Evolutionary conservation across 1,140 invertebrate genomes (phyloP).

Genomic region (Tetramorium parvispinum): DNA sequence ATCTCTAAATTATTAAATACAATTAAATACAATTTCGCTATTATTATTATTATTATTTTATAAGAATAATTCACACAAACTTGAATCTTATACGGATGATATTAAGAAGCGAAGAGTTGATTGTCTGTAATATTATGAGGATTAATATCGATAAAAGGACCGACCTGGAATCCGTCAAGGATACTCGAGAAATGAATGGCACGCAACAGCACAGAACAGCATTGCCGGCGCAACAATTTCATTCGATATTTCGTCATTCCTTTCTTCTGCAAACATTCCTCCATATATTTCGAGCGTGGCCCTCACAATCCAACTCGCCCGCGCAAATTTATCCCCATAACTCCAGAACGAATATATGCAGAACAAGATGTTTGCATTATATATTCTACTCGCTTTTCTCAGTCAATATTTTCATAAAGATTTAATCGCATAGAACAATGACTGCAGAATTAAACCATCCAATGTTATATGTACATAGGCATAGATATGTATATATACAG

Average conservation of each 20-base stretch:
- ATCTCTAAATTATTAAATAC: neutral
- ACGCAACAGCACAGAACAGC: conserved; percentile 12
- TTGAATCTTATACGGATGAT: neutral
- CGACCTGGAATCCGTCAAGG: conserved; percentile 5
- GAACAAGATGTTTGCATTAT: neutral
- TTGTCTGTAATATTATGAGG: neutral
- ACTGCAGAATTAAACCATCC: neutral
- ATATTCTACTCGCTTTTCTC: neutral
- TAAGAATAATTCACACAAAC: neutral
- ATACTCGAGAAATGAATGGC: conserved; percentile 17
- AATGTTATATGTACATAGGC: neutral
- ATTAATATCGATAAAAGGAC: conserved; percentile 14
- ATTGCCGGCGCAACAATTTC: conserved; percentile 21
- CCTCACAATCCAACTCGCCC: neutral
- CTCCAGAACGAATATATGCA: neutral
- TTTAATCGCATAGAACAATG: conserved; percentile 19
- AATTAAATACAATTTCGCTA: too few species aligned
- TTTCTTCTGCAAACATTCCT: conserved; percentile 36
- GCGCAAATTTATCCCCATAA: conserved; percentile 3
- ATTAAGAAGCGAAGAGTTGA: conserved; percentile 4
- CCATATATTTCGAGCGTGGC: conserved; percentile 3
- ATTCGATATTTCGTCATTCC: conserved; percentile 39
- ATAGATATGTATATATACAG: neutral
- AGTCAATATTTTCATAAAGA: neutral
- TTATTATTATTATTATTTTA: neutral